Percentiles rank a stretch among this genome's conserved stretches.
Evolutionary conservation across 1,140 invertebrate genomes (phyloP).

Genomic region (Anadara kagoshimensis): DNA sequence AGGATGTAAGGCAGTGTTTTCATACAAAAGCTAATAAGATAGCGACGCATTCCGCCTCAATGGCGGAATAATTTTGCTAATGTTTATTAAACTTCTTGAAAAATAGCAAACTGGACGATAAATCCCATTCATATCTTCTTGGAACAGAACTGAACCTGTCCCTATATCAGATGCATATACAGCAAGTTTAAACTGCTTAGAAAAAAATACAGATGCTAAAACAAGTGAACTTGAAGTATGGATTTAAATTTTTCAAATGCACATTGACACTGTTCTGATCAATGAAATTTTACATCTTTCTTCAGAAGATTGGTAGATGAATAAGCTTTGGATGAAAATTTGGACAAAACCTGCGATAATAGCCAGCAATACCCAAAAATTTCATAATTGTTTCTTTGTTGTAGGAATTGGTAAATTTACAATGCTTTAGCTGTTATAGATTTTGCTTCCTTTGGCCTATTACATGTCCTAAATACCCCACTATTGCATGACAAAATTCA

Average conservation of each 20-base stretch:
- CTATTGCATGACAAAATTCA: too few species aligned
- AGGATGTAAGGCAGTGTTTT: too few species aligned
- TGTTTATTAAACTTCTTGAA: slow-evolving; percentile 36
- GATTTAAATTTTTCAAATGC: background rate
- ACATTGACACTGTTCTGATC: background rate
- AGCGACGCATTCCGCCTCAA: slow-evolving; percentile 29
- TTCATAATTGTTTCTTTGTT: too few species aligned
- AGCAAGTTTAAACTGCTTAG: slow-evolving; percentile 52
- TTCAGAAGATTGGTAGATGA: background rate
- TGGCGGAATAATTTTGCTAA: slow-evolving; percentile 34
- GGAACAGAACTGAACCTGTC: slow-evolving; percentile 30
- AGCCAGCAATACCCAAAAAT: too few species aligned
- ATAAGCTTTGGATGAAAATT: background rate
- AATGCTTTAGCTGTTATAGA: too few species aligned
- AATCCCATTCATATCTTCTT: slow-evolving; percentile 26
- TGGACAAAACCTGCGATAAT: too few species aligned
- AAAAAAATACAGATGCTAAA: slow-evolving; percentile 58
- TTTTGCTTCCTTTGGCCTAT: too few species aligned
- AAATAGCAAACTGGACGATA: slow-evolving; percentile 39
- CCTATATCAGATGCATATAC: slow-evolving; percentile 41
- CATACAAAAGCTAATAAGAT: slow-evolving; percentile 24
- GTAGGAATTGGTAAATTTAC: too few species aligned
- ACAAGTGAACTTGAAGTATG: slow-evolving; percentile 17
- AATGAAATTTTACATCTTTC: background rate
- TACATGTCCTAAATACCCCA: too few species aligned